Evolutionary conservation across 2,113 vertebrate species (phyloP).

Genomic region (Hippolais icterina): DNA sequence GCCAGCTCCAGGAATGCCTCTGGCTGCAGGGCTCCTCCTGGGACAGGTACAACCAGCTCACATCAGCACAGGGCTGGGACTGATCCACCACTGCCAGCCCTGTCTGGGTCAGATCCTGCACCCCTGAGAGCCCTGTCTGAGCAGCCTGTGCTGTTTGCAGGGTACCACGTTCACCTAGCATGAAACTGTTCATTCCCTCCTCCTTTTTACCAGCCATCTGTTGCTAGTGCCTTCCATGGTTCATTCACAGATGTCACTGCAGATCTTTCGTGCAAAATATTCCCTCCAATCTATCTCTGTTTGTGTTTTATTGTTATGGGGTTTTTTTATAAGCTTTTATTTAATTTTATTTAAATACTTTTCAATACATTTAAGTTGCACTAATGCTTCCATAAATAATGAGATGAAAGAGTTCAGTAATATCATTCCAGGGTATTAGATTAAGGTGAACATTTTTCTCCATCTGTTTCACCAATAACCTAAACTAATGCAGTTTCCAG

Average conservation of each 20-base stretch:
- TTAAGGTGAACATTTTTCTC: background rate
- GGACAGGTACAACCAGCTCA: background rate
- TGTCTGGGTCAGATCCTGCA: background rate
- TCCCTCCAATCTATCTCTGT: background rate
- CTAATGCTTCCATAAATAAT: background rate
- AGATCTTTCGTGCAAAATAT: conserved; percentile 6
- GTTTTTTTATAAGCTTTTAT: background rate
- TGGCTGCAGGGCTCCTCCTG: background rate
- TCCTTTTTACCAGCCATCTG: background rate
- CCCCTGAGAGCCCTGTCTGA: background rate
- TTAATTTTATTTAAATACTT: background rate
- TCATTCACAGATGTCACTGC: conserved; percentile 20
- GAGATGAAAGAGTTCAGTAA: background rate
- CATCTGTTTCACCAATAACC: conserved; percentile 38
- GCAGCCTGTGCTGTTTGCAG: background rate
- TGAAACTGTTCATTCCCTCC: background rate
- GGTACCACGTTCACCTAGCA: background rate
- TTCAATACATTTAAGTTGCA: background rate
- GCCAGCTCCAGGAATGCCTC: background rate
- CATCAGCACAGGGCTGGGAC: background rate
- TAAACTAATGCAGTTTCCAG: conserved; percentile 1
- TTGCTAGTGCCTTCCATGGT: background rate
- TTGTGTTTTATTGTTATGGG: background rate
- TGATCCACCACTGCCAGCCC: background rate
- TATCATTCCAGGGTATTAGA: background rate